Percentiles rank a stretch among this genome's conserved stretches.
Evolutionary conservation across 1,140 invertebrate genomes (phyloP).

Genomic region (Drosophila serrata): DNA sequence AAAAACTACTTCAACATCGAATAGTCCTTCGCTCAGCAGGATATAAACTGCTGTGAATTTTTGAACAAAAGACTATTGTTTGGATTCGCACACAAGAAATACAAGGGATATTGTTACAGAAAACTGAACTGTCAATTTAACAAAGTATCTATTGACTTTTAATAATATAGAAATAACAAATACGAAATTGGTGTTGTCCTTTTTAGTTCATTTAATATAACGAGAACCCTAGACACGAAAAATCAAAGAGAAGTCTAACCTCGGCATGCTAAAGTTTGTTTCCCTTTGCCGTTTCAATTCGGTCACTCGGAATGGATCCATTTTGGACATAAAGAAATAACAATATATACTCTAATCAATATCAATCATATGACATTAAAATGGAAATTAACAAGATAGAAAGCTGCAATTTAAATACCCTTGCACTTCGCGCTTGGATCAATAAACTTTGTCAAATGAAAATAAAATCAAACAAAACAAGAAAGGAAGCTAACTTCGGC

Average conservation of each 20-base stretch:
- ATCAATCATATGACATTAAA: too few relatives aligned
- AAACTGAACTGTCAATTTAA: slow-evolving; percentile 58
- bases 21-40: slow-evolving; percentile 32
- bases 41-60: slow-evolving; percentile 12
- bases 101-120: slow-evolving; percentile 1
- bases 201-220: background rate
- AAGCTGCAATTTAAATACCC: too few relatives aligned
- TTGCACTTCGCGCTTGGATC: too few relatives aligned
- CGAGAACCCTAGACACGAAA: background rate
- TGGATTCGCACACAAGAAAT: background rate
- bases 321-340: too few relatives aligned
- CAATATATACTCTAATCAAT: too few relatives aligned
- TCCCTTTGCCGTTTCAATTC: background rate
- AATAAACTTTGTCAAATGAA: too few relatives aligned
- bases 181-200: background rate
- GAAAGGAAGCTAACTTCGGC: too few relatives aligned
- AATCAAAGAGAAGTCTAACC: background rate
- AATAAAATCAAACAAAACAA: too few relatives aligned
- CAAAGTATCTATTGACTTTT: slow-evolving; percentile 59
- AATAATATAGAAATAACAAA: slow-evolving; percentile 12
- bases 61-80: slow-evolving; percentile 45
- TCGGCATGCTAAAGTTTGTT: too few relatives aligned
- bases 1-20: background rate
- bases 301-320: too few relatives aligned
- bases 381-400: too few relatives aligned